These are phyloP conservation scores for Octodonta nipae DNA, from an alignment of 2,888 invertebrate species.

Conservation along the genomic window DNA sequence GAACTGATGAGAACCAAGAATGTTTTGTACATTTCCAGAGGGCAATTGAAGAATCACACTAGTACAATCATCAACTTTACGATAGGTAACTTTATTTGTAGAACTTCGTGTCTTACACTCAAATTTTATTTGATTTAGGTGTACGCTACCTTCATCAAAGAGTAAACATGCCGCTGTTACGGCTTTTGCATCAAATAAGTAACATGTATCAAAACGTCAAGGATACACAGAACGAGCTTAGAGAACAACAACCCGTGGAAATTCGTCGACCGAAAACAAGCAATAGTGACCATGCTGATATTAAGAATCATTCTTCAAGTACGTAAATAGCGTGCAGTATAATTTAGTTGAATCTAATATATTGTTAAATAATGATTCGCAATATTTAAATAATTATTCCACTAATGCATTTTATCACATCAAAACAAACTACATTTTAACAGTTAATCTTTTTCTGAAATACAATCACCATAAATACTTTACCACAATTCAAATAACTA, in stretches of 20 bases:
- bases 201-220: constrained; percentile 96
- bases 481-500: too few species aligned
- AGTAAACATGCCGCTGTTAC: constrained; percentile 88
- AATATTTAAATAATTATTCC: too few species aligned
- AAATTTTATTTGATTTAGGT: too few species aligned
- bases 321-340: constrained; percentile 20
- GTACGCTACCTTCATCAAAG: constrained; percentile 85
- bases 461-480: too few species aligned
- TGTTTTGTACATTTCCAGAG: constrained; percentile 73
- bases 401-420: too few species aligned
- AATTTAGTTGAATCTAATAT: too few species aligned
- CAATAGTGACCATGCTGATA: constrained; percentile 33
- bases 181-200: constrained; percentile 87
- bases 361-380: too few species aligned
- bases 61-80: constrained; percentile 86
- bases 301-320: constrained; percentile 51
- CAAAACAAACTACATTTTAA: too few species aligned
- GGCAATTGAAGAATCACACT: constrained; percentile 79
- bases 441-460: too few species aligned
- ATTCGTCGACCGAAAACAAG: constrained; percentile 33
- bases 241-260: constrained; percentile 49
- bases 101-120: too few species aligned
- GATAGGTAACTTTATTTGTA: constrained; percentile 23
- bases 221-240: constrained; percentile 81
- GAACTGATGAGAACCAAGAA: constrained; percentile 72